Evolutionary conservation across 2,888 invertebrate species (phyloP), one percentile per base, ranked within the genome.

Genomic region (Caenorhabditis sp.): DNA sequence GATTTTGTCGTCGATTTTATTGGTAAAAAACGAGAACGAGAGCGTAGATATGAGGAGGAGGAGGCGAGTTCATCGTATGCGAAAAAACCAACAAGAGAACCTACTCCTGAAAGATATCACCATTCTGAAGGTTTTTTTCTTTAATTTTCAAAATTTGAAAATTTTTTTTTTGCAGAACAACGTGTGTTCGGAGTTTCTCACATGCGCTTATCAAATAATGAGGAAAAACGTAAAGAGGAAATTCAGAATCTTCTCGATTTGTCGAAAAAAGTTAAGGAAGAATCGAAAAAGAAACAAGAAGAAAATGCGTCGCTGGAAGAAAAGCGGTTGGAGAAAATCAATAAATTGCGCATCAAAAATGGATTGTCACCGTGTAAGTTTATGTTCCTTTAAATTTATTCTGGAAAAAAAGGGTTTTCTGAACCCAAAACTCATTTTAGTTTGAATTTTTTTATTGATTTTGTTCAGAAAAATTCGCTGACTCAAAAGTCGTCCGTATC

Each of bases 101-200:
- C 78, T 2, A 69, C 77, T 10, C 69, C 82, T 37, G 82, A 79
- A 27, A 81, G 78, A 21, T 84, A 82, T 58, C 77, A 81, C 68
- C 81, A 77, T 43, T 66, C 67, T 6, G 84, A 79, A 76, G 76
- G 78, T 76, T 21, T 23, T 14, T 1, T 53, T 54, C 1, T 36
- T 19, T n/a, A 43, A 23, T 1, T 10, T 31, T 8, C 6, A 21
- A 17, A 3, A 43, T n/a, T 12, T 19, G 5, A 26, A 21, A n/a
- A 19, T 23, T 17, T 62, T n/a, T n/a, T 69, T 69, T 26, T 60
- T n/a, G n/a, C n/a, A 79, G 80, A 82, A 49, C 82, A 81, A 54
- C 76, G 84, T 0, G 81, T 83, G 1, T 84, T 78, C 61, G 84
- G 84, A 55, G 76, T 78, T 2, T 84, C 84, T 1, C 84, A 84